Evolutionary conservation across 2,888 invertebrate species (phyloP).

Genomic region (Yponomeuta sedellus): DNA sequence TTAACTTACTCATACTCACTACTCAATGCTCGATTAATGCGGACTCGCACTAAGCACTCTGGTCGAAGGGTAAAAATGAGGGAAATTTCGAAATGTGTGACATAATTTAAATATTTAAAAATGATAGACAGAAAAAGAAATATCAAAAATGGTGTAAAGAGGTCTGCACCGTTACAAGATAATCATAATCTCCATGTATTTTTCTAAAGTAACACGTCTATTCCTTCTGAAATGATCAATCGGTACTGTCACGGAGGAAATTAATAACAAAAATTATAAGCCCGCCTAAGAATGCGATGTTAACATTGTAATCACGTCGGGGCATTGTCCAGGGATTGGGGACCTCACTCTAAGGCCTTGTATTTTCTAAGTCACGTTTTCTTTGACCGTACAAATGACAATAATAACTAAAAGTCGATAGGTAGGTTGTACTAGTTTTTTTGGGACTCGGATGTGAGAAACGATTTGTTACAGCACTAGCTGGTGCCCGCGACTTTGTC

Average conservation of each 20-base stretch:
- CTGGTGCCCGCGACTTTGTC: too few relatives aligned
- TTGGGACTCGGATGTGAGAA: slow-evolving; percentile 5
- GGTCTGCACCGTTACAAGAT: too few relatives aligned
- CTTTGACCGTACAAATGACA: background rate
- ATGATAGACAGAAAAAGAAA: too few relatives aligned
- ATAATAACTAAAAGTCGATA: background rate
- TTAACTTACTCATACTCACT: too few relatives aligned
- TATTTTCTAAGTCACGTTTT: background rate
- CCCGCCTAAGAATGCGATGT: background rate
- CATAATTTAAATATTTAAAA: too few relatives aligned
- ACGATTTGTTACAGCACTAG: too few relatives aligned
- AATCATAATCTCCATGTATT: background rate
- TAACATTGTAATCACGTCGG: slow-evolving; percentile 10
- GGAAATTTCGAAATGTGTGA: too few relatives aligned
- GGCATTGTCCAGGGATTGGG: slow-evolving; percentile 4
- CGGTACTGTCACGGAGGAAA: background rate
- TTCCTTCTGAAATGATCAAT: background rate
- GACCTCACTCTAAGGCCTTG: background rate
- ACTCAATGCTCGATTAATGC: too few relatives aligned
- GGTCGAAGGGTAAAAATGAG: too few relatives aligned
- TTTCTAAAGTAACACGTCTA: background rate
- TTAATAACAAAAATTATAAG: background rate
- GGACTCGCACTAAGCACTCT: too few relatives aligned
- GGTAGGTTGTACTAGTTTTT: background rate
- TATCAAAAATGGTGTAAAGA: too few relatives aligned